Evolutionary conservation across 2,888 invertebrate species (phyloP).

Genomic region (Fissipunctia ypsillon): DNA sequence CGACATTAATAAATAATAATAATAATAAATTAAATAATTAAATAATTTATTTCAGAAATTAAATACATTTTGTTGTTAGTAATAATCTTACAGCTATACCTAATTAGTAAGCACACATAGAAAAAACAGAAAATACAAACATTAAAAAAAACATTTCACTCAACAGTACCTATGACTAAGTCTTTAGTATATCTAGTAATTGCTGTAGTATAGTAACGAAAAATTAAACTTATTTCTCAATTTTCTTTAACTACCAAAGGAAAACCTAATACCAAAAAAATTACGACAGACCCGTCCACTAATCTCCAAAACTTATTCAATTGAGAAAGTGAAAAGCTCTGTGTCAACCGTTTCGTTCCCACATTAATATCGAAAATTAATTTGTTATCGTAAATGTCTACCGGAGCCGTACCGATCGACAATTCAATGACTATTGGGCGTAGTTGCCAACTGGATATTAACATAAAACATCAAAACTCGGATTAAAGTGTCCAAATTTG

Average conservation of each 20-base stretch:
- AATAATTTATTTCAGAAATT: too few relatives aligned
- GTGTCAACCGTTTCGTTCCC: conserved; percentile 24
- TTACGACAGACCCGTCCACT: not conserved
- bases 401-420: conserved; percentile 58
- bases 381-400: conserved; percentile 68
- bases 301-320: conserved; percentile 28
- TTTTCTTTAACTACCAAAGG: not conserved
- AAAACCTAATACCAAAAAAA: not conserved
- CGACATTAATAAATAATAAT: too few relatives aligned
- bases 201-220: too few relatives aligned
- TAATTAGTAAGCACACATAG: too few relatives aligned
- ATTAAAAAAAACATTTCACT: too few relatives aligned
- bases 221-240: too few relatives aligned
- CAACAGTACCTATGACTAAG: too few relatives aligned
- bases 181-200: too few relatives aligned
- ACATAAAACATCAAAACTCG: conserved; percentile 90
- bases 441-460: conserved; percentile 85
- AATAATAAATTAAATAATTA: too few relatives aligned
- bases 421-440: conserved; percentile 81
- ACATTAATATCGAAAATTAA: conserved; percentile 69
- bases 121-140: too few relatives aligned
- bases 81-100: too few relatives aligned
- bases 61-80: too few relatives aligned
- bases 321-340: conserved; percentile 29
- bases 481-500: conserved; percentile 89